A percentile compares a stretch with the other conserved stretches of the same genome.
phyloP scores from a whole-genome alignment of 2,113 vertebrate species.

The Catharus minimus region DNA sequence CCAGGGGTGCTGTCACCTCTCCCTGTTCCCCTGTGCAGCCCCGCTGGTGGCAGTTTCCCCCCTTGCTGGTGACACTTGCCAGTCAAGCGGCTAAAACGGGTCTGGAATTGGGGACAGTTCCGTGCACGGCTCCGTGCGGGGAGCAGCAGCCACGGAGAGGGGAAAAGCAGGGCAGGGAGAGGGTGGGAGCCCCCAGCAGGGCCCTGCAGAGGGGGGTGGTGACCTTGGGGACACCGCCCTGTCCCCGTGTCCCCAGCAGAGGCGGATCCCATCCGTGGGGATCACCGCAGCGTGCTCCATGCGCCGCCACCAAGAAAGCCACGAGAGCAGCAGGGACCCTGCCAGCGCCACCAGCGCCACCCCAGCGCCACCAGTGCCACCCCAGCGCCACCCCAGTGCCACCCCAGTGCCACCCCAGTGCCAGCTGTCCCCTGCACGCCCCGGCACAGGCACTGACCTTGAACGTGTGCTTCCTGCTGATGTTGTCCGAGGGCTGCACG shows the following conservation, averaged over 20 bases:
- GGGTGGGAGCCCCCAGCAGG: background rate
- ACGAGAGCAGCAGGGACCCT: background rate
- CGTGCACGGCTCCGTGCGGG: background rate
- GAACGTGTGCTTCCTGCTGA: slow-evolving; percentile 93
- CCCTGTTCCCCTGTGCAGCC: background rate
- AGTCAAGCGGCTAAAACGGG: background rate
- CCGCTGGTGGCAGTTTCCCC: background rate
- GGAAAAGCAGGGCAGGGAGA: background rate
- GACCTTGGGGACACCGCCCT: background rate
- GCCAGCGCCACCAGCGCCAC: background rate
- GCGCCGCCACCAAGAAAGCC: background rate
- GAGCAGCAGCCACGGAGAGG: background rate
- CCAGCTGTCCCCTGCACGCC: background rate
- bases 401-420: background rate
- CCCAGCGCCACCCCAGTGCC: background rate
- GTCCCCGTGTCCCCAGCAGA: background rate
- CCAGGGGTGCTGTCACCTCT: background rate
- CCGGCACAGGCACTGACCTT: slow-evolving; percentile 80
- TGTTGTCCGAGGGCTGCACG: slow-evolving; percentile 87
- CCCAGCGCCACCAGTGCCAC: background rate
- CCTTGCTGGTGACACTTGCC: background rate
- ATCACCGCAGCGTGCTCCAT: rapidly evolving
- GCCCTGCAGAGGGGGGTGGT: background rate
- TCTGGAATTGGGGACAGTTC: background rate
- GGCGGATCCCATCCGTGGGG: background rate